Evolutionary conservation across 2,113 vertebrate species (phyloP).

Genomic region (Sigmodon hispidus): DNA sequence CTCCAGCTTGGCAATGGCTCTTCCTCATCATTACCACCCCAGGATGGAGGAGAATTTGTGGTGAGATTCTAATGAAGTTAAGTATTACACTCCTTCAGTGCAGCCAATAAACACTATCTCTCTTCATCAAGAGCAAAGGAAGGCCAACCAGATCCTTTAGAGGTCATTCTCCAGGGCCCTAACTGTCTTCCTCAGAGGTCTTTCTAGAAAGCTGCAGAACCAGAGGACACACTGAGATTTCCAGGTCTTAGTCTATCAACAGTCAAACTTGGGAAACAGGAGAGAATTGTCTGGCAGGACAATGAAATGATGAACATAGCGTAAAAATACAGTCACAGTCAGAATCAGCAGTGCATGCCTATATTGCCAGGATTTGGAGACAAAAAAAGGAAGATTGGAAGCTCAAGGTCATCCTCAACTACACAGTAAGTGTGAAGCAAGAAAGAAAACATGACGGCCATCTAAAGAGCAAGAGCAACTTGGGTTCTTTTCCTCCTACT

Average conservation of each 20-base stretch:
- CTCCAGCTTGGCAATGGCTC: constrained; percentile 51
- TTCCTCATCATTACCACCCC: constrained; percentile 43
- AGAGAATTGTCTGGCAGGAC: constrained; percentile 13
- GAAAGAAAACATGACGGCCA: background rate
- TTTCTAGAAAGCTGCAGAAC: background rate
- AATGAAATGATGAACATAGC: background rate
- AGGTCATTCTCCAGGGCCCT: background rate
- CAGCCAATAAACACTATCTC: constrained; percentile 6
- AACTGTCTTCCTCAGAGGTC: background rate
- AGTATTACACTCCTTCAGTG: constrained; percentile 27
- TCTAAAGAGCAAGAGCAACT: background rate
- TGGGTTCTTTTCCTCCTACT: background rate
- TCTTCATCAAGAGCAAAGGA: constrained; percentile 41
- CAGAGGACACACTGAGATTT: constrained; percentile 7
- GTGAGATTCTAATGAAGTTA: constrained; percentile 62
- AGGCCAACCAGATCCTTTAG: background rate
- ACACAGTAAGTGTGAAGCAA: background rate
- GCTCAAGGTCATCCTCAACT: background rate
- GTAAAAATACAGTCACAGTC: background rate
- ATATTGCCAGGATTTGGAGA: background rate
- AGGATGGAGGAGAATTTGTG: constrained; percentile 23
- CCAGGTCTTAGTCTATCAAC: background rate
- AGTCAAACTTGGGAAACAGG: background rate
- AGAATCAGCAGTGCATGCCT: background rate
- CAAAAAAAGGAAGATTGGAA: background rate